Evolutionary conservation across 1,140 invertebrate species (phyloP), one percentile per base, ranked within the genome.

Genomic region (Heliconius eleuchia): DNA sequence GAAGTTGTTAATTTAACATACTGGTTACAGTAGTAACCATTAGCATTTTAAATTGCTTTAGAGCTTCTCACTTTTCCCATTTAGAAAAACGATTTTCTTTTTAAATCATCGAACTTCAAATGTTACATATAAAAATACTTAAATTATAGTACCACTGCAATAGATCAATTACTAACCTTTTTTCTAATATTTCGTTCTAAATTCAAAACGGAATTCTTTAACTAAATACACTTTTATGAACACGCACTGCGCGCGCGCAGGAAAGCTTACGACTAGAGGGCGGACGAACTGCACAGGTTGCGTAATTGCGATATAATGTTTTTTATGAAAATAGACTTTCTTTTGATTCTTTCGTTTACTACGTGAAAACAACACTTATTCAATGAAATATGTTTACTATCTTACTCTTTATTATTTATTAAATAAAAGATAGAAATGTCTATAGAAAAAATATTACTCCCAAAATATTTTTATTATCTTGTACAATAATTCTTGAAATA

Each of bases 101-200:
- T 37, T 37, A 1, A 34, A 37, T 37, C 6, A 6, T 37, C 34
- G 6, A 6, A 6, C 6, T 37, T 6, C 6, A 37, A 37, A 37
- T 37, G 34, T 37, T 1, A 37, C 8, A 37, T 37, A 37, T 1
- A 37, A 37, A 37, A 37, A 37, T 37, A 37, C 5, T 37, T 37
- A 37, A 37, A 37, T 37, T 37, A 37, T 37, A 7, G 2, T 60
- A 34, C 8, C 11, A 73, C 11, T 73, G 39, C 46, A 16, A 16
- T 46, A 46, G 19, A 19, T 71, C 57, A 3, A 42, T 7, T 73
- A 83, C 81, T 87, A 57, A 83, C 81, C 87, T 93, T 73, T 73
- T 18, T 9, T 60, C 9, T 55, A 66, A 11, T 46, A 8, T 77
- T 13, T 37, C 23, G 5, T 18, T 52, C 19, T 19, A 27, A 34